A percentile compares a stretch with the other conserved stretches of the same genome.
phyloP scores from a whole-genome alignment of 2,888 invertebrate genomes.

The Noctua janthina region DNA sequence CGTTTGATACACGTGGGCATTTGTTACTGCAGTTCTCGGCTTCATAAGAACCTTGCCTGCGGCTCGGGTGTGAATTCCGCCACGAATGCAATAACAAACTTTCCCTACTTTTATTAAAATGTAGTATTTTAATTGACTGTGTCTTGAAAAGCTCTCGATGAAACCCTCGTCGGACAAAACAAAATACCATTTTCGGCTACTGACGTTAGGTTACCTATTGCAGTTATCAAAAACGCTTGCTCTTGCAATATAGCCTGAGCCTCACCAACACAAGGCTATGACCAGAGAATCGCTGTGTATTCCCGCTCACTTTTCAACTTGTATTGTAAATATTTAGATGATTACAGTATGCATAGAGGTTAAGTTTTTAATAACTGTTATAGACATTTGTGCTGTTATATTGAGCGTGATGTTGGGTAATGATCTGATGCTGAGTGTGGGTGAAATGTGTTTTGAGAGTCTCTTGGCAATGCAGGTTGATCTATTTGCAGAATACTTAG shows the following conservation, averaged over 20 bases:
- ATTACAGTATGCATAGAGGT: constrained; percentile 59
- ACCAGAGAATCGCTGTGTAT: constrained; percentile 36
- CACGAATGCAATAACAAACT: too few species aligned
- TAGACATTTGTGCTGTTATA: constrained; percentile 49
- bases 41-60: too few species aligned
- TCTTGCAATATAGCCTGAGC: constrained; percentile 16
- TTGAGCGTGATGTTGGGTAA: constrained; percentile 46
- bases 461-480: background rate
- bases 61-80: too few species aligned
- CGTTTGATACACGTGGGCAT: too few species aligned
- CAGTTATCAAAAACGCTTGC: constrained; percentile 10
- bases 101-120: too few species aligned
- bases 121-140: background rate
- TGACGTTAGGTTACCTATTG: background rate
- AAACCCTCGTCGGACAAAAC: background rate
- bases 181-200: background rate
- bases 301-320: constrained; percentile 58
- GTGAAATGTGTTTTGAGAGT: background rate
- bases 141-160: background rate
- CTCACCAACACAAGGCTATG: constrained; percentile 54
- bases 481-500: background rate
- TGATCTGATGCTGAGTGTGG: background rate
- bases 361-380: constrained; percentile 51
- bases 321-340: constrained; percentile 56
- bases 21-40: too few species aligned